Evolutionary conservation across 2,888 invertebrate species (phyloP).

Genomic region (Rhagonycha fulva): DNA sequence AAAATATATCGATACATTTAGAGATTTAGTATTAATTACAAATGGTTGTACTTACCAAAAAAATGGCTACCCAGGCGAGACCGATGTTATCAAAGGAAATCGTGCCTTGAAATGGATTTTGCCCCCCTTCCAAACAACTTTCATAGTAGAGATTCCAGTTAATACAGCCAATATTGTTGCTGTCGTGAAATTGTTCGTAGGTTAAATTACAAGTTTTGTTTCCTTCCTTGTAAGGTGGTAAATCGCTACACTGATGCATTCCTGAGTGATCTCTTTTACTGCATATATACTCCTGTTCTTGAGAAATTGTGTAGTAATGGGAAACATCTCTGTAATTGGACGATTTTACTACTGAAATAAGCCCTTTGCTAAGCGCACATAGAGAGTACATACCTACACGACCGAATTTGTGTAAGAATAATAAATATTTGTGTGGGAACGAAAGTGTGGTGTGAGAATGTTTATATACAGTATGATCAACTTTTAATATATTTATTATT

Average conservation of each 20-base stretch:
- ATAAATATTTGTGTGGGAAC: not conserved
- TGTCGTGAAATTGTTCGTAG: slow-evolving; percentile 45
- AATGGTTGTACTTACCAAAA: slow-evolving; percentile 78
- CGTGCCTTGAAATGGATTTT: slow-evolving; percentile 98
- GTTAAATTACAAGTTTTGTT: slow-evolving; percentile 77
- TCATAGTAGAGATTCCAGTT: slow-evolving; percentile 99
- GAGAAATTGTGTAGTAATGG: slow-evolving; percentile 84
- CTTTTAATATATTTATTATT: not conserved
- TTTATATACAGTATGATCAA: not conserved
- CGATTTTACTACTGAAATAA: slow-evolving; percentile 16
- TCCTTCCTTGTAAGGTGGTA: slow-evolving; percentile 79
- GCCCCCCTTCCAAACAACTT: slow-evolving; percentile 87
- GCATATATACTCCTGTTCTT: slow-evolving; percentile 97
- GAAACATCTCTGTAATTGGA: slow-evolving; percentile 62
- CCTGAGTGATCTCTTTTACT: slow-evolving; percentile 91
- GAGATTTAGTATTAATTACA: not conserved
- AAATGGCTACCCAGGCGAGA: slow-evolving; percentile 99
- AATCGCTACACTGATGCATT: slow-evolving; percentile 87
- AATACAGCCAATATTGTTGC: slow-evolving; percentile 72
- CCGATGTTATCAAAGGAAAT: slow-evolving; percentile 99
- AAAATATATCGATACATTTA: no score
- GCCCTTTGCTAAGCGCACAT: slow-evolving; percentile 12
- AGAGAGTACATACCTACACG: slow-evolving; percentile 14
- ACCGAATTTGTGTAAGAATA: not conserved
- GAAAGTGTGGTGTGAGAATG: not conserved